These are phyloP conservation scores for Sardina pilchardus DNA, from an alignment of 2,113 vertebrate species.

Conservation along the genomic window DNA sequence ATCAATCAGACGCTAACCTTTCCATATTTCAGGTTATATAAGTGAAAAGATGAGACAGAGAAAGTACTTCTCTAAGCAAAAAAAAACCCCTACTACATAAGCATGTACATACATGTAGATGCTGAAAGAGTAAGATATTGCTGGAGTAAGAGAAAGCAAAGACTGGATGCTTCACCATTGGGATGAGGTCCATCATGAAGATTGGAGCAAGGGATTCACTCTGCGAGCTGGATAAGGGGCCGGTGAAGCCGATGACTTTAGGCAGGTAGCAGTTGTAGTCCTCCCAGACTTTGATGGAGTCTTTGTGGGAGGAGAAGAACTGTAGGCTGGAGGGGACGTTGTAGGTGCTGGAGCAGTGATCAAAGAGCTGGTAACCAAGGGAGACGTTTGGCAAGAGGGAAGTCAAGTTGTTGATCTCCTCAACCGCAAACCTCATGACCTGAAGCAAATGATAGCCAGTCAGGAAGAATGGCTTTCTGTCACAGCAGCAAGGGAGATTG, in stretches of 20 bases:
- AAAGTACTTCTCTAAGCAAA: no score
- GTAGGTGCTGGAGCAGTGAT: slow-evolving; percentile 69
- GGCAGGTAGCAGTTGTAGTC: slow-evolving; percentile 45
- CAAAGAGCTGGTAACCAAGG: slow-evolving; percentile 79
- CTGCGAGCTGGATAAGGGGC: slow-evolving; percentile 63
- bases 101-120: no score
- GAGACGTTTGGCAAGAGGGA: slow-evolving; percentile 76
- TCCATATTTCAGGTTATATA: no score
- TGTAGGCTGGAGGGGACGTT: slow-evolving; percentile 65
- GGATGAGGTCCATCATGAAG: slow-evolving; percentile 74
- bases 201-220: slow-evolving; percentile 63
- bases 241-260: slow-evolving; percentile 64
- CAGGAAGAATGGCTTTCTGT: slow-evolving; percentile 57
- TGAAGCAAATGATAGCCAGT: slow-evolving; percentile 74
- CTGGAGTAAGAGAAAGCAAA: neutral
- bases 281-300: slow-evolving; percentile 45
- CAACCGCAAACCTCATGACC: slow-evolving; percentile 76
- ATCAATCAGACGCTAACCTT: no score
- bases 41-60: no score
- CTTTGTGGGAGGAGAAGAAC: slow-evolving; percentile 56
- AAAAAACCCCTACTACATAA: neutral
- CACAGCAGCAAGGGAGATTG: neutral
- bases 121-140: neutral
- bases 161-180: slow-evolving; percentile 63
- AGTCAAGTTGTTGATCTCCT: slow-evolving; percentile 85